Evolutionary conservation across 2,888 invertebrate genomes (phyloP), one percentile per base, ranked within the genome.

Genomic region (Heliconius ethilla): DNA sequence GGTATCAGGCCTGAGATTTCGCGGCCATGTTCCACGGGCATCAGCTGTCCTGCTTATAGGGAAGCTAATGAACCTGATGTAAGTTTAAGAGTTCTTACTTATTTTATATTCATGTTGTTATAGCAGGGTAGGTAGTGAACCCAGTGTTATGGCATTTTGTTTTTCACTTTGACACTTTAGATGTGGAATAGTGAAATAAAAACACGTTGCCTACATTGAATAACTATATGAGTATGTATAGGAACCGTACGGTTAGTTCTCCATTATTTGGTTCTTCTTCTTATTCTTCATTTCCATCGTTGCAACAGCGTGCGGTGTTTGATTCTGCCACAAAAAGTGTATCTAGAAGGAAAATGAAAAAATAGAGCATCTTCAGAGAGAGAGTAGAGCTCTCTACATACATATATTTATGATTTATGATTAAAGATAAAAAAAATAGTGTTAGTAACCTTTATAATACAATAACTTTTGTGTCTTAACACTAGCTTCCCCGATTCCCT

Each of bases 11-110:
- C 98, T 0, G 95, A 95, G 78, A 95, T 96, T 81, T 96, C 96
- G 62, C 95, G 97, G 85, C 95, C 96, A 59, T 98, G 98, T 87
- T 96, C 96, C 70, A 96, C 97, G 18, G 97, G 96, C 78, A 96
- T 97, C 84, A 95, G 95, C 83, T 97, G 98, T 85, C 96, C 96
- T 62, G 87, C 90, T 2, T 94, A 90, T 79, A 89, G 93, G 63
- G 93, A 93, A 73, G 86, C 92, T 37, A 92, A 91, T 70, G 92
- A 92, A n/a, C 85, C 91, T 29, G 94, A 94, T 86, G 94, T 92
- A 76, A 70, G 65, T n/a, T 11, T n/a, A 59, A 59, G 3, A n/a
- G n/a, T 25, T 18, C 25, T 40, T 25, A 69, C 15, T 69, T 25
- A 69, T 11, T 25, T 40, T 37, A 25, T n/a, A 69, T 67, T 37